These are phyloP conservation scores for Planiliza haematocheilus DNA, from an alignment of 2,113 vertebrate genomes.

Conservation along the genomic window DNA sequence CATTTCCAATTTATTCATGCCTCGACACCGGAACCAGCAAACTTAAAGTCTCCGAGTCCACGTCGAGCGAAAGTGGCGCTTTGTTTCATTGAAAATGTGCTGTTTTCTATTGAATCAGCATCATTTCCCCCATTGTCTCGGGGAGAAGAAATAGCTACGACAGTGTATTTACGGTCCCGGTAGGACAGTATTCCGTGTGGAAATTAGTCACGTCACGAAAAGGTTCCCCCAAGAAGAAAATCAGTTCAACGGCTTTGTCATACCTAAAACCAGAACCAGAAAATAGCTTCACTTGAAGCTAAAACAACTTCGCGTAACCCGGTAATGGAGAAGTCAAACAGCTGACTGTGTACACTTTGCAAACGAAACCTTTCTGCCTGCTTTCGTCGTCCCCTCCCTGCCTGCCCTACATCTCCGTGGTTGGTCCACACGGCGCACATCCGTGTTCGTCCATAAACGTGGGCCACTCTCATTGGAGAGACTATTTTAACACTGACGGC, in stretches of 20 bases:
- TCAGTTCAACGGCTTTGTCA: fast-evolving
- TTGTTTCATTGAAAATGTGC: slow-evolving; percentile 46
- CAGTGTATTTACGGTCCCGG: slow-evolving; percentile 75
- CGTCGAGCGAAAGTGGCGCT: neutral
- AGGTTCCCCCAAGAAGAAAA: slow-evolving; percentile 51
- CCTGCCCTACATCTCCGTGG: slow-evolving; percentile 48
- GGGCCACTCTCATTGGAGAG: slow-evolving; percentile 76
- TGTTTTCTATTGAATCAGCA: neutral
- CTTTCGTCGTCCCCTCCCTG: slow-evolving; percentile 4
- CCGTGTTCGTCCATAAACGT: slow-evolving; percentile 77
- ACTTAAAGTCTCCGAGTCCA: slow-evolving; percentile 29
- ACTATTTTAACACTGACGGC: slow-evolving; percentile 59
- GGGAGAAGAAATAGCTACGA: slow-evolving; percentile 1
- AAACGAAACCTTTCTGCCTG: slow-evolving; percentile 26
- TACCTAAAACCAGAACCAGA: fast-evolving
- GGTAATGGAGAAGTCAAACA: slow-evolving; percentile 3
- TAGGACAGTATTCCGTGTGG: slow-evolving; percentile 70
- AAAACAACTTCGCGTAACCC: neutral
- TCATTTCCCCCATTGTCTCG: neutral
- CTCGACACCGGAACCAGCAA: slow-evolving; percentile 16
- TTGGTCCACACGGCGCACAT: slow-evolving; percentile 61
- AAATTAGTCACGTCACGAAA: slow-evolving; percentile 18
- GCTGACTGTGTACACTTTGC: slow-evolving; percentile 23
- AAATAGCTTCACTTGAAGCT: neutral
- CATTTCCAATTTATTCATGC: slow-evolving; percentile 60